A percentile compares a stretch with the other conserved stretches of the same genome.
These are phyloP conservation scores for Melieria crassipennis DNA, from an alignment of 2,888 invertebrate genomes.

Conservation along the genomic window DNA sequence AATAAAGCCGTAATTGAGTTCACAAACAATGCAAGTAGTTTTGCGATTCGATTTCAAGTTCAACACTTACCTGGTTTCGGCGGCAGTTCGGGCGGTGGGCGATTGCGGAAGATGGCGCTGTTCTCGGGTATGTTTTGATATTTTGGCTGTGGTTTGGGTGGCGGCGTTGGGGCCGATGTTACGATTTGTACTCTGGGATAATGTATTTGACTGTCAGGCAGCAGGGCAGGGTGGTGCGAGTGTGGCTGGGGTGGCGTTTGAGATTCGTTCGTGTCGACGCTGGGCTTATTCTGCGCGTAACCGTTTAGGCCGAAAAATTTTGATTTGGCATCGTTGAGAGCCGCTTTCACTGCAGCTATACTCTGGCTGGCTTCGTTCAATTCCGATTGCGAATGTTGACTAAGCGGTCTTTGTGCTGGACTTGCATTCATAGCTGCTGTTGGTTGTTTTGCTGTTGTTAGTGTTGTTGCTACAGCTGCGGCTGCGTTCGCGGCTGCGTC, in stretches of 20 bases:
- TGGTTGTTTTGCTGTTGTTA: constrained; percentile 19
- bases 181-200: constrained; percentile 39
- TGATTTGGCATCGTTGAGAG: constrained; percentile 64
- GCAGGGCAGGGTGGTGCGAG: background rate
- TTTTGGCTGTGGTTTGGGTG: constrained; percentile 49
- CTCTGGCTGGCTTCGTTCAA: constrained; percentile 56
- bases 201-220: constrained; percentile 12
- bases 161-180: constrained; percentile 27
- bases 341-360: constrained; percentile 62
- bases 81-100: constrained; percentile 42
- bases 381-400: constrained; percentile 52
- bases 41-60: too few relatives aligned
- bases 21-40: too few relatives aligned
- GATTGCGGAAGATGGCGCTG: constrained; percentile 51
- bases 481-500: constrained; percentile 18
- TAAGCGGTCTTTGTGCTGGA: constrained; percentile 48
- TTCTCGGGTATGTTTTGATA: constrained; percentile 61
- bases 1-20: too few relatives aligned
- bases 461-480: constrained; percentile 10
- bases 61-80: constrained; percentile 44
- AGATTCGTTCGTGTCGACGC: constrained; percentile 30
- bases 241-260: constrained; percentile 28
- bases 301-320: constrained; percentile 64
- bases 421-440: constrained; percentile 33
- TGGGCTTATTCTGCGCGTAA: constrained; percentile 40